phyloP scores from a whole-genome alignment of 2,113 vertebrate genomes.

The Origma solitaria region DNA sequence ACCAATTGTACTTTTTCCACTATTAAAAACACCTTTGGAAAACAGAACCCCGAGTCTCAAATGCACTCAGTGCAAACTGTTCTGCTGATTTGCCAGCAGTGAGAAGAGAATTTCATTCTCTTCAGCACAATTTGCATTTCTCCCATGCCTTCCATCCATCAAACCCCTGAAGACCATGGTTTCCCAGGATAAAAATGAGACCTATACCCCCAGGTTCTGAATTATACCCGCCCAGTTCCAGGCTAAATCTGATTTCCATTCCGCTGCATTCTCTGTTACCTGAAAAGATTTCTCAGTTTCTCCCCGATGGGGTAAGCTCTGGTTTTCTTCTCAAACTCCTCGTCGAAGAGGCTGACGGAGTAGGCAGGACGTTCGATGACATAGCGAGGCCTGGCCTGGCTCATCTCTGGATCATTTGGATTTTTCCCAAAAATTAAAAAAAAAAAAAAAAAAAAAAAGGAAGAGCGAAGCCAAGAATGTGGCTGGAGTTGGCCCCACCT shows the following conservation, averaged over 20 bases:
- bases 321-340: slow-evolving; percentile 86
- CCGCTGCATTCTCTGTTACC: slow-evolving; percentile 65
- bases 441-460: background rate
- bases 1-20: background rate
- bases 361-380: slow-evolving; percentile 81
- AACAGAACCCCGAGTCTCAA: background rate
- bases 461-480: slow-evolving; percentile 18
- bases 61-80: background rate
- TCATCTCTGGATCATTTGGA: slow-evolving; percentile 70
- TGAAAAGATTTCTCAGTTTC: slow-evolving; percentile 82
- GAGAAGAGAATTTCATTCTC: background rate
- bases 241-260: accelerated
- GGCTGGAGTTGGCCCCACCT: slow-evolving; percentile 15
- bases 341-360: slow-evolving; percentile 80
- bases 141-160: background rate
- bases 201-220: background rate
- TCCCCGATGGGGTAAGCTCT: slow-evolving; percentile 82
- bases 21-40: background rate
- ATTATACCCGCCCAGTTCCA: background rate
- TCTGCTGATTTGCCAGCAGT: background rate
- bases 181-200: background rate
- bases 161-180: background rate
- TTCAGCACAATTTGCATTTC: background rate
- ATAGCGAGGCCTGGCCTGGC: slow-evolving; percentile 77
- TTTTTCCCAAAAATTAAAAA: background rate